These are phyloP conservation scores for Argyra leucocephala DNA, from an alignment of 2,888 invertebrate species.

Conservation along the genomic window DNA sequence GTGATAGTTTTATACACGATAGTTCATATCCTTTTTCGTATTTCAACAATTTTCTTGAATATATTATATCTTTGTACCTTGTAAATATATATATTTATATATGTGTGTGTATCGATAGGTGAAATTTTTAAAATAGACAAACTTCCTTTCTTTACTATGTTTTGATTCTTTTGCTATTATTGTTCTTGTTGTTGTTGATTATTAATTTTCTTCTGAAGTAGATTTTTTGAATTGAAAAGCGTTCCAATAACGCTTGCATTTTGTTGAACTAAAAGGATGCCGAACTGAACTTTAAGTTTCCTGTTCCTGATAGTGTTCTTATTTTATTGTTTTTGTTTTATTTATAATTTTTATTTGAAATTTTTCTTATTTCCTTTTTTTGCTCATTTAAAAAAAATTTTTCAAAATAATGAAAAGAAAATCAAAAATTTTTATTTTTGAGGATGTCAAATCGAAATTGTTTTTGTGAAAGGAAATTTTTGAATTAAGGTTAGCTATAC, in stretches of 20 bases:
- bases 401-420: not conserved
- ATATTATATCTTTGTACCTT: no score
- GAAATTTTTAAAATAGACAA: not conserved
- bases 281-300: not conserved
- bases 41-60: no score
- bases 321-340: not conserved
- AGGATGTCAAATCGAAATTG: no score
- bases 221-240: not conserved
- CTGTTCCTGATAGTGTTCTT: not conserved
- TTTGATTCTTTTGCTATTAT: not conserved
- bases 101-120: no score
- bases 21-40: no score
- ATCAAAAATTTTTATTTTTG: no score
- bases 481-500: no score
- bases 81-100: no score
- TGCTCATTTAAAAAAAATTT: not conserved
- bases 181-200: not conserved
- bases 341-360: not conserved
- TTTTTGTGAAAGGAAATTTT: no score
- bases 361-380: not conserved
- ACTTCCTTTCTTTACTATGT: not conserved
- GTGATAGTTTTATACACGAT: no score
- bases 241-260: slow-evolving; percentile 3
- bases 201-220: not conserved
- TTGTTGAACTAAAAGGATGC: not conserved